Percentiles rank a stretch among this genome's conserved stretches.
Evolutionary conservation across 2,797 vertebrate genomes (phyloP).

Genomic region (Acanthopagrus latus): DNA sequence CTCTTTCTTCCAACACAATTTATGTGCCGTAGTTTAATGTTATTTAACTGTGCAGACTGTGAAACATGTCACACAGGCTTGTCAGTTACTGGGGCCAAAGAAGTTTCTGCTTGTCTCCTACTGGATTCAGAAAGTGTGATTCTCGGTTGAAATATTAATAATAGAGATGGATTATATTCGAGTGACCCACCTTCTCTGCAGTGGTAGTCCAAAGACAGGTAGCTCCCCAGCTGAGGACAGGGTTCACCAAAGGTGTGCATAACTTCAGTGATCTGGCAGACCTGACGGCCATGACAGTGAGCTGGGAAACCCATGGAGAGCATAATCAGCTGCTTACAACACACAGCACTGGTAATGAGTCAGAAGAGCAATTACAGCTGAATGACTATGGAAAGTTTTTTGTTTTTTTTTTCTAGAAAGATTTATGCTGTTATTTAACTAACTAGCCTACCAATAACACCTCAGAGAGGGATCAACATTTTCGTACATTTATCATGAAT

Average conservation of each 20-base stretch:
- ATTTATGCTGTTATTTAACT: not conserved
- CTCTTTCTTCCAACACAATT: too few relatives aligned
- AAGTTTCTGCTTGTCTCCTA: not conserved
- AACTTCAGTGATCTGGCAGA: conserved; percentile 86
- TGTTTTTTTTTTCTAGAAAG: not conserved
- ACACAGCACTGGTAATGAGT: not conserved
- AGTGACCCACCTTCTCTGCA: conserved; percentile 89
- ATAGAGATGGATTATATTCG: too few relatives aligned
- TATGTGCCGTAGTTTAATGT: too few relatives aligned
- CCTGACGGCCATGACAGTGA: conserved; percentile 88
- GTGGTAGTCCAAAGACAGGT: conserved; percentile 90
- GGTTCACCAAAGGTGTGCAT: conserved; percentile 85
- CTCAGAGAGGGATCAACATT: not conserved
- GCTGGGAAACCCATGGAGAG: conserved; percentile 39
- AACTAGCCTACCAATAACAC: not conserved
- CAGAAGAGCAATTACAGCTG: too few relatives aligned
- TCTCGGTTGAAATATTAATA: not conserved
- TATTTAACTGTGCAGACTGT: too few relatives aligned
- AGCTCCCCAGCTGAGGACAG: conserved; percentile 88
- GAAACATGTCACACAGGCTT: too few relatives aligned
- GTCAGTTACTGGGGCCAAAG: too few relatives aligned
- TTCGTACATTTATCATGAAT: not conserved
- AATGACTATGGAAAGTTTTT: not conserved
- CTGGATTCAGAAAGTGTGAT: not conserved
- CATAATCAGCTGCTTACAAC: not conserved